Base-by-base conservation (phyloP, 1,140 invertebrate genomes). In the Hypsibius dujardini region DNA sequence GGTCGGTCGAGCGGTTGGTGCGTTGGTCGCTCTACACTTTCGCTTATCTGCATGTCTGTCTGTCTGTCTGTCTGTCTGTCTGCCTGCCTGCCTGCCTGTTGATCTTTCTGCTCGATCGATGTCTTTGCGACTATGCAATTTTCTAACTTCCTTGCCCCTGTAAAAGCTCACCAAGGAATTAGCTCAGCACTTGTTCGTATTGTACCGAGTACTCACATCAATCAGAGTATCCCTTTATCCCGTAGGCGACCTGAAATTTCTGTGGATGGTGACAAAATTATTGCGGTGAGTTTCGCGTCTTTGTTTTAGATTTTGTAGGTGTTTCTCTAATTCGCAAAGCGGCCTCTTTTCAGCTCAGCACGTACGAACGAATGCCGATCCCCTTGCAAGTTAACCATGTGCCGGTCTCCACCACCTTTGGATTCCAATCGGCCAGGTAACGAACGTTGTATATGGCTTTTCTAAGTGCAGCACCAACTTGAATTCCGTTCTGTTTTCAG, bases 321-420 rank as follows among this genome's bases (percentile, higher is more conserved):
- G 62, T 7, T 7, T 45, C 45, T 12, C 12, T 12, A 56, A 45
- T 42, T 45, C 12, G 42, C 12, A 45, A 45, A 67, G 7, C 45
- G 12, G 12, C 12, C 12, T 67, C 45, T 67, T 67, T 3, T 67
- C 45, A 67, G 62, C 42, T 67, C 3, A 67, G 62, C 45, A 67
- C 42, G 12, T 67, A 15, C 45, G 62, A 67, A 12, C 12, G 42
- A 42, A 67, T 42, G 12, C 62, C 62, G 3, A 67, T 67, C 45
- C 12, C 62, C 3, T 67, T 67, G 62, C 62, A 67, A 67, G 42
- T 67, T 12, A 67, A 67, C 62, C 62, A 67, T 42, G 45, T 67
- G 12, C 62, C 0, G n/a, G 42, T 67, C 42, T 67, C 62, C 12
- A 67, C 62, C 12, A 67, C 62, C 12, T 67, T 67, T 42, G 42